A percentile compares a stretch with the other conserved stretches of the same genome.
Evolutionary conservation across 2,113 vertebrate genomes (phyloP).

Genomic region (Sylvicapra grimmia): DNA sequence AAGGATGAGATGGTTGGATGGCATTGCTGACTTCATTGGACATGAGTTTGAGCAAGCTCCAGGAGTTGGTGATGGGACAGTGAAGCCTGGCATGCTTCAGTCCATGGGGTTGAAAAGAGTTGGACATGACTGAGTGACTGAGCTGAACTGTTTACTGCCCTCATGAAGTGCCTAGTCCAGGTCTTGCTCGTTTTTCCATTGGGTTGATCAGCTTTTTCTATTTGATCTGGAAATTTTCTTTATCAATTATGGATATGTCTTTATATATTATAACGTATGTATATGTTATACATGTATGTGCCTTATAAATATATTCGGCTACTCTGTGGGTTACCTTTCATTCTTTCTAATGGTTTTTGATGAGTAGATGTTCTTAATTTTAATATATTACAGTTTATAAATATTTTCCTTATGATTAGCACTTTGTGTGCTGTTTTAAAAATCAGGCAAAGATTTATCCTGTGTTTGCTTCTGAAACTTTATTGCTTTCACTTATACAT

Average conservation of each 20-base stretch:
- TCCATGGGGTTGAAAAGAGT: neutral
- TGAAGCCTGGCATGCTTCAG: neutral
- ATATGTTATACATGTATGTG: neutral
- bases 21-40: neutral
- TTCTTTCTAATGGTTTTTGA: neutral
- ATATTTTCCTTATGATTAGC: neutral
- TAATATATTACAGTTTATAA: neutral
- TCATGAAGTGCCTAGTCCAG: neutral
- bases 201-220: neutral
- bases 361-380: neutral
- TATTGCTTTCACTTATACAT: neutral
- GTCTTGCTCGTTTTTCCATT: neutral
- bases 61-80: neutral
- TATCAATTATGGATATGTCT: neutral
- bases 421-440: neutral
- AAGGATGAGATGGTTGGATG: neutral
- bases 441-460: neutral
- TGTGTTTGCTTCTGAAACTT: neutral
- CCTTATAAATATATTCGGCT: neutral
- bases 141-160: neutral
- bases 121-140: neutral
- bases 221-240: neutral
- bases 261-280: neutral
- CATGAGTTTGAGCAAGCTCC: neutral
- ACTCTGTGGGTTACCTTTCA: neutral